Evolutionary conservation across 2,113 vertebrate species (phyloP).

Genomic region (Pavo muticus): DNA sequence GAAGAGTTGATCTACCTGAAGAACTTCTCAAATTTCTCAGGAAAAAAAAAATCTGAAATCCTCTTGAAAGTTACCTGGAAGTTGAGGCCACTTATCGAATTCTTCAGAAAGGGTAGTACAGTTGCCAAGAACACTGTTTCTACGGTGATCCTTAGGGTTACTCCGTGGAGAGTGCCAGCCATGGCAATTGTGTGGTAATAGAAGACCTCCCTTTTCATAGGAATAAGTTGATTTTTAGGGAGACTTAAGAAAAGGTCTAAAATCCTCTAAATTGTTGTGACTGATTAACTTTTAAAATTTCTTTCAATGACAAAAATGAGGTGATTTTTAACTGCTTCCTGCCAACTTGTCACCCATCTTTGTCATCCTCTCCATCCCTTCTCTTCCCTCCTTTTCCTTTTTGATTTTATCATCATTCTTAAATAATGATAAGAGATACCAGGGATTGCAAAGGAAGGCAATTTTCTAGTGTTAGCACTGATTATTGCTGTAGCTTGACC

Average conservation of each 20-base stretch:
- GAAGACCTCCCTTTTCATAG: background rate
- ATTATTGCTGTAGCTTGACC: background rate
- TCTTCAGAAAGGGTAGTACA: background rate
- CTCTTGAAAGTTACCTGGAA: background rate
- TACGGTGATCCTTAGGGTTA: background rate
- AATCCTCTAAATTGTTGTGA: background rate
- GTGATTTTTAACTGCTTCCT: background rate
- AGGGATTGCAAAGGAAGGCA: background rate
- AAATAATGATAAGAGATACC: background rate
- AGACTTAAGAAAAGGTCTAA: background rate
- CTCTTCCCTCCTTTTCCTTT: background rate
- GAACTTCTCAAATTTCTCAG: background rate
- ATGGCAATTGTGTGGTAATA: background rate
- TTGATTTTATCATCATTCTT: background rate
- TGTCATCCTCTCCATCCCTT: background rate
- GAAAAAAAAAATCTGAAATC: background rate
- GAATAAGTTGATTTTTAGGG: background rate
- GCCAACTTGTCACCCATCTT: background rate
- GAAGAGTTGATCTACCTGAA: background rate
- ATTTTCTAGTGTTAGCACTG: background rate
- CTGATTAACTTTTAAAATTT: constrained; percentile 6
- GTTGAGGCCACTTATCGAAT: background rate
- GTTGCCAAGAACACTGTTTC: background rate
- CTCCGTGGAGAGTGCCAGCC: background rate
- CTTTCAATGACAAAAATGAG: background rate